Base-by-base conservation (phyloP, 2,888 invertebrate species). In the Euclidia mi region DNA sequence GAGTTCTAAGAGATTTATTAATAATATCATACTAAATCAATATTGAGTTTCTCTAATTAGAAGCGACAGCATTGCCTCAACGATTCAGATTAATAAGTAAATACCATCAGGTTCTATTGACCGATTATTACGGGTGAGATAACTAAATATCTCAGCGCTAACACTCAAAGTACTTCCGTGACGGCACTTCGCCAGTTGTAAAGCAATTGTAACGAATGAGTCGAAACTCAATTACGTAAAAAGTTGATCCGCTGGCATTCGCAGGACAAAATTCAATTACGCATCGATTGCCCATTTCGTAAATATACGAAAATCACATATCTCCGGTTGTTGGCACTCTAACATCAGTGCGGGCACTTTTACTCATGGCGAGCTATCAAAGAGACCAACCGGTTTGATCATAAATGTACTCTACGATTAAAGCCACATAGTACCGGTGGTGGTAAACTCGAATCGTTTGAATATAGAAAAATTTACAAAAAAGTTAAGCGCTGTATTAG, bases 221-320 rank as follows among this genome's bases (percentile, higher is more conserved):
- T 56, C 44, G 35, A 37, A 66, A 64, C 40, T 43, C 31, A 42
- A 63, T 57, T 47, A 42, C 25, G 31, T 14, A 46, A 49, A 43
- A 47, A 52, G 37, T 50, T 41, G 31, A 35, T 48, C 41, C 28
- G 34, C 7, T n/a, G 17, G 31, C 15, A 53, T 52, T 48, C 37
- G 17, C 25, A 34, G 43, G 49, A 55, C 57, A 45, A 44, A 59
- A 56, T 40, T 17, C 15, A 51, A 41, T 34, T 25, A 14, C 43
- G 31, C 38, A 50, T 38, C 62, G 62, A 71, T 65, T 55, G 49
- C 50, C 49, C 56, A 56, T 58, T 62, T 52, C 56, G 56, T 55
- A 50, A 61, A 68, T n/a, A n/a, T 51, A 52, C 56, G 44, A 50
- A 60, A 57, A 64, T 55, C 49, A 20, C 37, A 60, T 59, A 47